Evolutionary conservation across 2,888 invertebrate genomes (phyloP), one percentile per base, ranked within the genome.

Genomic region (Smittia aterrima): DNA sequence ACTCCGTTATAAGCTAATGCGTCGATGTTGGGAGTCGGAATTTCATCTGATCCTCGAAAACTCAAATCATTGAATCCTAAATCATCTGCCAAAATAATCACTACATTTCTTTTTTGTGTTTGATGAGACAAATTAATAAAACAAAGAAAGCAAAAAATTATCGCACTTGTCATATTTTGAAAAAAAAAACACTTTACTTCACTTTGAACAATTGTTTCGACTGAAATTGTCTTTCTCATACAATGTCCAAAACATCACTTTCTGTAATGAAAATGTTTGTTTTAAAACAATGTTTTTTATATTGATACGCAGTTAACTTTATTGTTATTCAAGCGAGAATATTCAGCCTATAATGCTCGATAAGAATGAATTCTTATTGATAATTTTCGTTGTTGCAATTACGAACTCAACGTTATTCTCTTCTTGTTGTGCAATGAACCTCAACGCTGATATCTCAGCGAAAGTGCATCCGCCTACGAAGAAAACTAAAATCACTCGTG

Each of bases 381-480:
- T 91, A 47, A 98, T 84, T 82, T 95, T 95, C 0, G 97, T 97
- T 1, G 97, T 96, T 64, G 92, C 91, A 77, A 96, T 88, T 7
- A 95, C 87, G 81, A 94, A 95, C 80, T 97, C 96, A 0, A 94
- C 93, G 78, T 92, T 91, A 4, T 90, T 88, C 75, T 92, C 92
- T 79, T 92, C 92, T 79, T 90, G 90, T 77, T 90, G 90, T 11
- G 91, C 89, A 20, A 92, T 84, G 78, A 88, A 90, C 75, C 92
- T 85, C 9, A 92, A 80, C 0, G 92, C 91, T 0, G 92, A 91
- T 78, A 92, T 90, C 84, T 99, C 99, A 1, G 97, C 95, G 84
- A 91, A 95, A 0, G 98, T 99, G 80, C 97, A 95, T 0, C 99
- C 99, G 2, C 99, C 99, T 16, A 99, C 90, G 81, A 98, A 97